A percentile compares a stretch with the other conserved stretches of the same genome.
Evolutionary conservation across 2,113 vertebrate genomes (phyloP).

Genomic region (Stomatorhinus ivindoensis): DNA sequence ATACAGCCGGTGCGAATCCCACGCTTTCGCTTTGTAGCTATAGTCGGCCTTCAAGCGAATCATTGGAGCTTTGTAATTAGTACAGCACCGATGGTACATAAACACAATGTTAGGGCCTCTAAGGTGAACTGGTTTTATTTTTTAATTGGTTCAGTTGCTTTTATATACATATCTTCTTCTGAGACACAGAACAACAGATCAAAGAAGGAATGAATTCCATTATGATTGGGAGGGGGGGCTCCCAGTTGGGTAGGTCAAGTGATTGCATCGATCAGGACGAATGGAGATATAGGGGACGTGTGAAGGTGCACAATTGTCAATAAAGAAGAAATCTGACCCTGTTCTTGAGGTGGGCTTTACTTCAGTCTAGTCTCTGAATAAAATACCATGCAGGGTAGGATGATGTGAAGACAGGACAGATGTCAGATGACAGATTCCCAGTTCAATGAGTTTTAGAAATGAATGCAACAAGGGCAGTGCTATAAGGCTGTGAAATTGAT

Average conservation of each 20-base stretch:
- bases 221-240: constrained; percentile 31
- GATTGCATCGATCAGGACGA: constrained; percentile 28
- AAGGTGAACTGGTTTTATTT: neutral
- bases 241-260: constrained; percentile 35
- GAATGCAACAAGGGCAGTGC: neutral
- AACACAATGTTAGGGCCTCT: neutral
- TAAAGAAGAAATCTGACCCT: neutral
- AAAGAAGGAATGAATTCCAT: neutral
- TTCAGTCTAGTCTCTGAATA: neutral
- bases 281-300: constrained; percentile 1
- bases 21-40: neutral
- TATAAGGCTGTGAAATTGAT: neutral
- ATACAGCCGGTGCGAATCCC: neutral
- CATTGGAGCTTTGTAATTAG: neutral
- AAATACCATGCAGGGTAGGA: neutral
- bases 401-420: neutral
- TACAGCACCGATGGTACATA: neutral
- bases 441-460: neutral
- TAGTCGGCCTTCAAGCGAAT: neutral
- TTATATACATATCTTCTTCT: neutral
- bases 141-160: neutral
- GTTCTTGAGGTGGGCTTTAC: neutral
- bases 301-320: neutral
- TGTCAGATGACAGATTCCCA: neutral
- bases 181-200: neutral